A percentile compares a stretch with the other conserved stretches of the same genome.
These are phyloP conservation scores for Pelochelys cantorii DNA, from an alignment of 2,797 vertebrate species.

Conservation along the genomic window DNA sequence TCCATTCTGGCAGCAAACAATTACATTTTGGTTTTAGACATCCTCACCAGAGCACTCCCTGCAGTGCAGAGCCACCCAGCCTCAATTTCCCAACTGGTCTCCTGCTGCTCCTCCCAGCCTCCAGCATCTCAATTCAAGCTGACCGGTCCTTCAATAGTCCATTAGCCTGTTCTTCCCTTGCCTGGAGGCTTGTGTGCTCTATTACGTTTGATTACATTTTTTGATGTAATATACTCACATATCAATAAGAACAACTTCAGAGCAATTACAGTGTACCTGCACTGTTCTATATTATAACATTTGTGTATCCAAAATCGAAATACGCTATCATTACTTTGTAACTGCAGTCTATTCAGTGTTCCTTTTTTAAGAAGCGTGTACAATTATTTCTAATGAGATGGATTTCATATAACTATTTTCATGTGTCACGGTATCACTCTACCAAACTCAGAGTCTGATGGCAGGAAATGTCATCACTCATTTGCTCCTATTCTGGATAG, in stretches of 20 bases:
- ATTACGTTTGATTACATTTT: neutral
- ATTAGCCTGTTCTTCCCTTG: neutral
- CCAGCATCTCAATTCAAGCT: neutral
- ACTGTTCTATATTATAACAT: neutral
- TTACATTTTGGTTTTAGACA: neutral
- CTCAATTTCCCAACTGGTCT: neutral
- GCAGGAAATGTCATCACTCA: neutral
- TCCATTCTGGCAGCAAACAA: neutral
- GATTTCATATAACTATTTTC: neutral
- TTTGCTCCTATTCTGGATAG: neutral
- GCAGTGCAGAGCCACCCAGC: neutral
- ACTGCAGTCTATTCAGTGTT: neutral
- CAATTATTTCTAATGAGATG: neutral
- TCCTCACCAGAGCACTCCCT: neutral
- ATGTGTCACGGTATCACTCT: neutral
- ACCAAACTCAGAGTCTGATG: neutral
- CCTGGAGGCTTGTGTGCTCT: neutral
- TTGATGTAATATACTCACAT: neutral
- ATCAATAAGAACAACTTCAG: neutral
- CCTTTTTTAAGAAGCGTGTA: neutral
- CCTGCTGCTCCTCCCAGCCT: neutral
- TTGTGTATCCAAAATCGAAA: neutral
- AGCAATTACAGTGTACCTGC: neutral
- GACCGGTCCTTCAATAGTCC: neutral
- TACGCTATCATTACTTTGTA: neutral